Conservation (phyloP, 2,888 invertebrate genomes). For the Hemaris fuciformis region DNA sequence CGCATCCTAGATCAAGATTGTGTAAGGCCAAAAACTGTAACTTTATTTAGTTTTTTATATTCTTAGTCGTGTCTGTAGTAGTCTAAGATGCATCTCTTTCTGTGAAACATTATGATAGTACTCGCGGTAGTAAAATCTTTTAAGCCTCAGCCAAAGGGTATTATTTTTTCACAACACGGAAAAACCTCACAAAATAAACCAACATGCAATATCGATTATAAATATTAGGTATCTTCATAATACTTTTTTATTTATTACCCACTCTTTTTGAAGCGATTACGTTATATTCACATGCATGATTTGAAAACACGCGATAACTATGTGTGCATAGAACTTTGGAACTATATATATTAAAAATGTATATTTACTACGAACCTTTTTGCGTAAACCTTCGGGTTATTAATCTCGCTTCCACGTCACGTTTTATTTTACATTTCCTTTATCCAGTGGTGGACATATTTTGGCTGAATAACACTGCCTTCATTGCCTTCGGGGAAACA, state of each 20-base stretch:
- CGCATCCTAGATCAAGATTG: too few relatives aligned
- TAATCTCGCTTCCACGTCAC: neutral
- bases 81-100: too few relatives aligned
- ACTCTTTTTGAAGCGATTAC: conserved; percentile 13
- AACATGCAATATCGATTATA: neutral
- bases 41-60: too few relatives aligned
- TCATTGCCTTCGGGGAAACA: neutral
- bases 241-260: conserved; percentile 13
- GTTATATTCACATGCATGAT: neutral
- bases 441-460: neutral
- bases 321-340: too few relatives aligned
- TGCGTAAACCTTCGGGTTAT: neutral
- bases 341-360: neutral
- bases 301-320: neutral
- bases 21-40: too few relatives aligned
- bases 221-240: neutral
- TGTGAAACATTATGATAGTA: too few relatives aligned
- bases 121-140: too few relatives aligned
- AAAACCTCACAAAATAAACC: neutral
- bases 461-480: neutral
- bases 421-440: neutral
- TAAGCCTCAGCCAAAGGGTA: too few relatives aligned
- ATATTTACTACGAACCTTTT: too few relatives aligned
- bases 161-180: neutral
- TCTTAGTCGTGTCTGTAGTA: too few relatives aligned